Percentiles rank a stretch among this genome's conserved stretches.
phyloP scores from a whole-genome alignment of 2,797 vertebrate species.

The Melanotaenia maccullochi region DNA sequence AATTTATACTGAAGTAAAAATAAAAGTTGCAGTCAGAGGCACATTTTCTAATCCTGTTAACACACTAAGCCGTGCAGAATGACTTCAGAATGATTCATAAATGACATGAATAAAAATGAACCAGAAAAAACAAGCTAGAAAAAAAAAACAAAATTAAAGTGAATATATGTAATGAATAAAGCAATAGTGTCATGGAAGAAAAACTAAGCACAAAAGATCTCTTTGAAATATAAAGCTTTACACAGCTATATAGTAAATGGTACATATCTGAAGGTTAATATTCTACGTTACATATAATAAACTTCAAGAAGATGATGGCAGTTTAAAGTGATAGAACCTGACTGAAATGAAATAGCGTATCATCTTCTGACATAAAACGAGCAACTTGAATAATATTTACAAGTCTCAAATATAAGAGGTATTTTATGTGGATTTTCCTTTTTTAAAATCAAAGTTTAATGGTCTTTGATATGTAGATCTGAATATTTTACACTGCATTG shows the following conservation, averaged over 20 bases:
- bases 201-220: background rate
- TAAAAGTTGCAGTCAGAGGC: constrained; percentile 30
- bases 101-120: constrained; percentile 11
- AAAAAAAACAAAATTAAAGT: constrained; percentile 11
- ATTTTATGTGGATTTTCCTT: constrained; percentile 24
- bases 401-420: constrained; percentile 33
- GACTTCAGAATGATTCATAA: constrained; percentile 11
- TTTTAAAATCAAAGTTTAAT: constrained; percentile 26
- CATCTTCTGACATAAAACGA: background rate
- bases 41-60: constrained; percentile 27
- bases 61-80: constrained; percentile 10
- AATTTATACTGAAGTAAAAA: constrained; percentile 13
- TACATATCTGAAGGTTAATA: constrained; percentile 21
- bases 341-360: constrained; percentile 15
- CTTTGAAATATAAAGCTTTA: constrained; percentile 7
- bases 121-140: constrained; percentile 8
- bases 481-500: constrained; percentile 24
- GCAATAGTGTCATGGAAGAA: background rate
- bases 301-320: constrained; percentile 1
- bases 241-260: background rate
- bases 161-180: constrained; percentile 20
- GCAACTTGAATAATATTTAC: constrained; percentile 1
- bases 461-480: constrained; percentile 24
- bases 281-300: constrained; percentile 5
- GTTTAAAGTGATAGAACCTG: constrained; percentile 10